Base-by-base conservation (phyloP, 2,797 vertebrate species). In the Remorina albescens region DNA sequence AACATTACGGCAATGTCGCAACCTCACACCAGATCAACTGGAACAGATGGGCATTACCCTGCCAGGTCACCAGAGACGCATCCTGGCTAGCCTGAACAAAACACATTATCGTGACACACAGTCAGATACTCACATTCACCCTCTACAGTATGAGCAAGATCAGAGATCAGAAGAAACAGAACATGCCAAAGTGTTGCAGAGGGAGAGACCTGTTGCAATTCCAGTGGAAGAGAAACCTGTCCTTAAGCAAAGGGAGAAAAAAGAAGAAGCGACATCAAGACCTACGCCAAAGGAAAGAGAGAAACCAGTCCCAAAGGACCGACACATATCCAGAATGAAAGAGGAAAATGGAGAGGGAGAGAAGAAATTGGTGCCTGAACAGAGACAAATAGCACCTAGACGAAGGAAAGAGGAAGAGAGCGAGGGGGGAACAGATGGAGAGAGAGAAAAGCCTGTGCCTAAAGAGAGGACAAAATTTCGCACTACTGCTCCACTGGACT, bases 61-160 rank as follows among this genome's bases (percentile, higher is more conserved):
- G 60, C 95, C 97, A 0, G 97, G 98, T 1, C 97, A 99, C 78
- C 95, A 93, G 65, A 95, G 94, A 61, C 97, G 98, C 51, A 96
- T 99, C 72, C 88, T 99, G n/a, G 92, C 96, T 0, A 97, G 95
- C 5, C 80, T 99, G 34, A 94, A 87, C 34, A 97, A 96, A 62
- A 87, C 94, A 50, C 89, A 54, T 4, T 70, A 54, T 23, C 42
- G 23, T 7, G 80, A 85, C 12, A 4, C 63, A 32, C 68, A 65
- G 11, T 46, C 54, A 10, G 74, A 87, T 2, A 26, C 91, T 84
- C 13, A 94, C 92, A 11, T 30, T 54, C 30, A 51, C 10, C 8
- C 19, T 4, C 21, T 0, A 28, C 68, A 36, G 12, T 39, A 49
- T 26, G 86, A 87, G 68, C 61, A 37, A 53, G 70, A 73, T 9